Percentiles rank a stretch among this genome's conserved stretches.
Evolutionary conservation across 2,797 vertebrate genomes (phyloP).

Genomic region (Scarus forsteni): DNA sequence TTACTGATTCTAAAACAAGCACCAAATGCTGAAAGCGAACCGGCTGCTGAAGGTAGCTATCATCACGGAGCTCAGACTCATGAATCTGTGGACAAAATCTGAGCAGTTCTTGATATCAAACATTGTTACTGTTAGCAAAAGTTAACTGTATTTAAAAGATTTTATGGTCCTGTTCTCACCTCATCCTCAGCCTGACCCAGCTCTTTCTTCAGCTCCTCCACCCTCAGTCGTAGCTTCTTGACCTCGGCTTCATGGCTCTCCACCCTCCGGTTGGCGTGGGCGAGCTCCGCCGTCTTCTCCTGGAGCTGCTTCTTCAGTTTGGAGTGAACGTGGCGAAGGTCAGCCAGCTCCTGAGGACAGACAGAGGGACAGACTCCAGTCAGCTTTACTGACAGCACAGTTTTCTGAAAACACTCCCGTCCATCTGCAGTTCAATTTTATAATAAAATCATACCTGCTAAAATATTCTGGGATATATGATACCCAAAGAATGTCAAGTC

Average conservation of each 20-base stretch:
- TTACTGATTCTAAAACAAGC: slow-evolving; percentile 3
- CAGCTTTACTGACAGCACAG: too few relatives aligned
- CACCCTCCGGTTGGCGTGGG: slow-evolving; percentile 91
- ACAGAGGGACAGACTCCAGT: neutral
- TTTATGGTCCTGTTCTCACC: too few relatives aligned
- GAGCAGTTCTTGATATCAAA: too few relatives aligned
- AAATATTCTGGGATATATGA: too few relatives aligned
- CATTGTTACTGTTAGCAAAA: too few relatives aligned
- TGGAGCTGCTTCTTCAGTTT: slow-evolving; percentile 97
- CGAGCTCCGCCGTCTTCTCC: slow-evolving; percentile 92
- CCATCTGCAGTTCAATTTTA: neutral
- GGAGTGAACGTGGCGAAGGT: slow-evolving; percentile 92
- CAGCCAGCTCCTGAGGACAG: slow-evolving; percentile 89
- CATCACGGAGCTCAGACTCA: too few relatives aligned
- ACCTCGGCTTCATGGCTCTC: slow-evolving; percentile 95
- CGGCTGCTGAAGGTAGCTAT: too few relatives aligned
- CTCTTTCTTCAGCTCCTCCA: slow-evolving; percentile 98
- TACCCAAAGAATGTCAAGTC: too few relatives aligned
- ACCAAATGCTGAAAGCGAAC: too few relatives aligned
- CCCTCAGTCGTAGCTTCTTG: slow-evolving; percentile 93
- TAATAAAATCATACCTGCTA: too few relatives aligned
- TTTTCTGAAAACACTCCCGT: neutral
- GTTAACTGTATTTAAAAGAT: too few relatives aligned
- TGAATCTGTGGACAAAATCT: too few relatives aligned
- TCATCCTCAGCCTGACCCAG: slow-evolving; percentile 95